Evolutionary conservation across 2,113 vertebrate genomes (phyloP).

Genomic region (Sinosuthora webbiana): DNA sequence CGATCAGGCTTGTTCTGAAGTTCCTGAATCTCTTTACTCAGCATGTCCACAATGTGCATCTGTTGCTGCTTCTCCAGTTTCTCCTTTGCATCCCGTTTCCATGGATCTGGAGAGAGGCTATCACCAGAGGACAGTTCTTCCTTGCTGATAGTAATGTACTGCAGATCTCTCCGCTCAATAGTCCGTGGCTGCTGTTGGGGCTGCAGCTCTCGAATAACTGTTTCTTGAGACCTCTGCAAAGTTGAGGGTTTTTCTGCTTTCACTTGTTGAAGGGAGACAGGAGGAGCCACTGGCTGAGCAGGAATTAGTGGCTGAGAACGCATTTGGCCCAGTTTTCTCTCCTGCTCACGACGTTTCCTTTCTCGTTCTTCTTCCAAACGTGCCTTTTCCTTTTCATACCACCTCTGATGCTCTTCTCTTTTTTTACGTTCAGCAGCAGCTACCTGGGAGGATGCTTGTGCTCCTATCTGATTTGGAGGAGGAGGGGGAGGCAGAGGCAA

Average conservation of each 20-base stretch:
- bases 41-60: constrained; percentile 94
- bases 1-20: constrained; percentile 90
- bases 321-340: constrained; percentile 92
- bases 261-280: constrained; percentile 46
- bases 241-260: constrained; percentile 82
- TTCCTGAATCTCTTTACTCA: constrained; percentile 95
- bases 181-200: constrained; percentile 97
- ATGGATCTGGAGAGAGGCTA: constrained; percentile 94
- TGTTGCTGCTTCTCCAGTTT: constrained; percentile 99
- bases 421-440: constrained; percentile 87
- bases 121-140: constrained; percentile 89
- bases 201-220: constrained; percentile 92
- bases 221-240: constrained; percentile 84
- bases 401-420: constrained; percentile 94
- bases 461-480: constrained; percentile 64
- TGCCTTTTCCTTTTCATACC: constrained; percentile 99
- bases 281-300: constrained; percentile 58
- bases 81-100: constrained; percentile 95
- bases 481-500: constrained; percentile 77
- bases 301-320: constrained; percentile 73
- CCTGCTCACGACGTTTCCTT: constrained; percentile 91
- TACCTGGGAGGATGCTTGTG: constrained; percentile 57
- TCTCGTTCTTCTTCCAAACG: constrained; percentile 95
- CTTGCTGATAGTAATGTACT: constrained; percentile 94
- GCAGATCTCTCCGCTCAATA: constrained; percentile 92